A percentile compares a stretch with the other conserved stretches of the same genome.
Evolutionary conservation across 2,888 invertebrate genomes (phyloP).

Genomic region (Euspilapteryx auroguttella): DNA sequence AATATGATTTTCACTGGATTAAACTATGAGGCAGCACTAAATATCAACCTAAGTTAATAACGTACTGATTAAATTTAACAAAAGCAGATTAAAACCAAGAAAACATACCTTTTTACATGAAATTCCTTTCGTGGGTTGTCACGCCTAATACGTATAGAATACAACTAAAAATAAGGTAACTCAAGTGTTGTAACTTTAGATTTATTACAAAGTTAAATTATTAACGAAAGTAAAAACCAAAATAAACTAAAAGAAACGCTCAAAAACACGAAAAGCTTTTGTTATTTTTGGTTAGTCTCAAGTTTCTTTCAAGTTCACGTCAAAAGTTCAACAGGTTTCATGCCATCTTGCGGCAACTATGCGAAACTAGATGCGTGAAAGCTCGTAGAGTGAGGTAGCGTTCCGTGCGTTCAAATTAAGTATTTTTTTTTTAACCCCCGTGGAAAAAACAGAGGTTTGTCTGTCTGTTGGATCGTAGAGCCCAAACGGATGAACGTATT

Average conservation of each 20-base stretch:
- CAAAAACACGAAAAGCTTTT: constrained; percentile 43
- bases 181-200: neutral
- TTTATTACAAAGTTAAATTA: constrained; percentile 11
- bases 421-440: no score
- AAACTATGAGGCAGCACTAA: no score
- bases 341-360: constrained; percentile 41
- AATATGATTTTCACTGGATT: neutral
- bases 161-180: neutral
- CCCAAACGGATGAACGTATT: no score
- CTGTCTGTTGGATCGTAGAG: no score
- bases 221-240: neutral
- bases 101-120: constrained; percentile 2
- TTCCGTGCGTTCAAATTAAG: constrained; percentile 16
- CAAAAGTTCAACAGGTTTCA: constrained; percentile 57
- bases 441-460: no score
- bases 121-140: neutral
- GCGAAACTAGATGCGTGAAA: constrained; percentile 18
- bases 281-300: constrained; percentile 50
- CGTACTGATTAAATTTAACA: neutral
- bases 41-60: no score
- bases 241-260: constrained; percentile 4
- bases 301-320: constrained; percentile 56
- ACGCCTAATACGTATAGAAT: neutral
- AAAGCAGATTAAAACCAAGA: neutral
- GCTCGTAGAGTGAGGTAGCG: no score